Conservation (phyloP, 2,113 vertebrate genomes). For the Brienomyrus brachyistius region DNA sequence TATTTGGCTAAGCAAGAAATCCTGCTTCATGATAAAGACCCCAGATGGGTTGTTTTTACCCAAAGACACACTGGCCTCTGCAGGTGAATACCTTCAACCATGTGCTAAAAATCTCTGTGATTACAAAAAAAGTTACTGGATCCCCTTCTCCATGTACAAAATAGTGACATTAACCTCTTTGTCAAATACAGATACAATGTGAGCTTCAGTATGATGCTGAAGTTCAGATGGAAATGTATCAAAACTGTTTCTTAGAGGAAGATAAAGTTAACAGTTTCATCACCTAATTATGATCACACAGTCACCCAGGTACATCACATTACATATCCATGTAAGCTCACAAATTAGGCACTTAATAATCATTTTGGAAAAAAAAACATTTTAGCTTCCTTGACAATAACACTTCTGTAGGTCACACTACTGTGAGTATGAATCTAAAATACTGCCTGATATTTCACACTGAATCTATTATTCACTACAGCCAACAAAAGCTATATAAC, state of each 20-base stretch:
- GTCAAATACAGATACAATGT: slow-evolving; percentile 2
- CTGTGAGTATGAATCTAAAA: not conserved
- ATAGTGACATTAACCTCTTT: not conserved
- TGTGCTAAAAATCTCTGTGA: not conserved
- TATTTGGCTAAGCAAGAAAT: not conserved
- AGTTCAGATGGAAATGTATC: not conserved
- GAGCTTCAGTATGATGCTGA: not conserved
- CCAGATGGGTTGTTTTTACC: not conserved
- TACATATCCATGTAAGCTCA: not conserved
- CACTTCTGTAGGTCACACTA: not conserved
- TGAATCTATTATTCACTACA: not conserved
- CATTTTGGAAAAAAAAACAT: not conserved
- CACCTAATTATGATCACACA: not conserved
- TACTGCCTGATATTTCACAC: not conserved
- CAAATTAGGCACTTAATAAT: not conserved
- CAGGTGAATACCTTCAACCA: not conserved
- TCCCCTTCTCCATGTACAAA: not conserved
- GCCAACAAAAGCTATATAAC: not conserved
- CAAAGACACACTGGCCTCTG: not conserved
- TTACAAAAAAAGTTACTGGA: not conserved
- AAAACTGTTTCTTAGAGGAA: not conserved
- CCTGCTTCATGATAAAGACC: not conserved
- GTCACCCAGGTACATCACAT: not conserved
- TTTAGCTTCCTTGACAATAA: not conserved
- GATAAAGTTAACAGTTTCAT: not conserved